Conservation (phyloP, 2,113 vertebrate species). For the Osmerus eperlanus region DNA sequence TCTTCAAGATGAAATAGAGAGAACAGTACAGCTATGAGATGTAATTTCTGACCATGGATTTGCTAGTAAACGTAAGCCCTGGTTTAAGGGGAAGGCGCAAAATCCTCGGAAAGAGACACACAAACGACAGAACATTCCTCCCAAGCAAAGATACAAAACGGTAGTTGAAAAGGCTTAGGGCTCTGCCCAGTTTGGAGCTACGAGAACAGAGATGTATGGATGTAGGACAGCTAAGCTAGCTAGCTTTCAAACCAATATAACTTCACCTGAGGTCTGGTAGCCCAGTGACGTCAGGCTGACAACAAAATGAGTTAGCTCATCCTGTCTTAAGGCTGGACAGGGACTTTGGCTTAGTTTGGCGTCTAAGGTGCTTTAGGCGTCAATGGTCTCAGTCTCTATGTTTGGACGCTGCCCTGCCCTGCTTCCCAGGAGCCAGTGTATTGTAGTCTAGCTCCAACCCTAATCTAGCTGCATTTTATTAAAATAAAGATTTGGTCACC, state of each 20-base stretch:
- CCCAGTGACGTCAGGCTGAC: too few relatives aligned
- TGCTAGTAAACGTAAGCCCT: constrained; percentile 28
- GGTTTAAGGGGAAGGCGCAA: not conserved
- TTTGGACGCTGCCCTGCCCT: not conserved
- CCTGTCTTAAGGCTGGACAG: constrained; percentile 25
- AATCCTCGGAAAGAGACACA: not conserved
- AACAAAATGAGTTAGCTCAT: constrained; percentile 34
- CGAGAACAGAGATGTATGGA: not conserved
- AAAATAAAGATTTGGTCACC: too few relatives aligned
- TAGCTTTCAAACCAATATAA: not conserved
- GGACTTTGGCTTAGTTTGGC: constrained; percentile 42
- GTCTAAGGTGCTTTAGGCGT: not conserved
- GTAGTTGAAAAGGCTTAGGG: constrained; percentile 33
- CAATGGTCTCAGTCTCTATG: too few relatives aligned
- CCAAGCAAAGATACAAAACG: not conserved
- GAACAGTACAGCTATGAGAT: constrained; percentile 4
- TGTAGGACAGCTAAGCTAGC: constrained; percentile 35
- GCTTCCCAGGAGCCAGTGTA: not conserved
- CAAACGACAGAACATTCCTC: not conserved
- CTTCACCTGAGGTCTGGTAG: constrained; percentile 37
- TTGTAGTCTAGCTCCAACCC: too few relatives aligned
- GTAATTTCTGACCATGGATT: constrained; percentile 3
- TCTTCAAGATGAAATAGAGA: not conserved
- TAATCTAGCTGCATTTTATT: too few relatives aligned
- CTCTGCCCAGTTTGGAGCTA: constrained; percentile 1